These are phyloP conservation scores for Andrena haemorrhoa DNA, from an alignment of 2,888 invertebrate genomes.

Conservation along the genomic window DNA sequence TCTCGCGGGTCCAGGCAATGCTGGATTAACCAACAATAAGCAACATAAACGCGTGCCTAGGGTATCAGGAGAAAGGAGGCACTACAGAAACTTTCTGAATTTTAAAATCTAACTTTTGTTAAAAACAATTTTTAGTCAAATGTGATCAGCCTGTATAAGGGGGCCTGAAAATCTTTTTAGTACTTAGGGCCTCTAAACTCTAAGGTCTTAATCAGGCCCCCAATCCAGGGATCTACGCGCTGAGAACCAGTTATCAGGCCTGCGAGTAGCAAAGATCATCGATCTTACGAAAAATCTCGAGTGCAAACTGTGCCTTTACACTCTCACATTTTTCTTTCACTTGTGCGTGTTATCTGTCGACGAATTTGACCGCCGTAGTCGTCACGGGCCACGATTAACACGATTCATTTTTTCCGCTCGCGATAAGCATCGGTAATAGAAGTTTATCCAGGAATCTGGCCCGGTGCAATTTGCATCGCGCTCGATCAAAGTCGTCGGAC, in stretches of 20 bases:
- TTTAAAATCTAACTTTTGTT: too few species aligned
- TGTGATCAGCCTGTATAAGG: too few species aligned
- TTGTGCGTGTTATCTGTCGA: background rate
- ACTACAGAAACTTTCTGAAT: too few species aligned
- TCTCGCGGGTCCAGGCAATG: background rate
- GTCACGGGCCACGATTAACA: slow-evolving; percentile 24
- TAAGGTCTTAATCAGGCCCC: too few species aligned
- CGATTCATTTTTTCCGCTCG: background rate
- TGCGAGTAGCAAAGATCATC: background rate
- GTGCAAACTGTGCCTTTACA: too few species aligned
- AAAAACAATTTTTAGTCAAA: too few species aligned
- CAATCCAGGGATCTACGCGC: too few species aligned
- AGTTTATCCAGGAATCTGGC: background rate
- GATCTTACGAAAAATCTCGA: background rate
- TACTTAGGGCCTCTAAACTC: too few species aligned
- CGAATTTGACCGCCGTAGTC: background rate
- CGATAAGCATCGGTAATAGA: slow-evolving; percentile 11
- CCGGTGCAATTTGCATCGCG: slow-evolving; percentile 32
- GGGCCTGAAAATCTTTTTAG: too few species aligned
- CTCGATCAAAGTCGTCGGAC: slow-evolving; percentile 17
- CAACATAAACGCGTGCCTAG: too few species aligned
- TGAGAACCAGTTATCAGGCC: background rate
- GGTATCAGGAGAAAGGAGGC: too few species aligned
- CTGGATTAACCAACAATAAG: too few species aligned
- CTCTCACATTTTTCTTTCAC: background rate